Evolutionary conservation across 2,797 vertebrate genomes (phyloP).

Genomic region (Melanotaenia pygmaea): DNA sequence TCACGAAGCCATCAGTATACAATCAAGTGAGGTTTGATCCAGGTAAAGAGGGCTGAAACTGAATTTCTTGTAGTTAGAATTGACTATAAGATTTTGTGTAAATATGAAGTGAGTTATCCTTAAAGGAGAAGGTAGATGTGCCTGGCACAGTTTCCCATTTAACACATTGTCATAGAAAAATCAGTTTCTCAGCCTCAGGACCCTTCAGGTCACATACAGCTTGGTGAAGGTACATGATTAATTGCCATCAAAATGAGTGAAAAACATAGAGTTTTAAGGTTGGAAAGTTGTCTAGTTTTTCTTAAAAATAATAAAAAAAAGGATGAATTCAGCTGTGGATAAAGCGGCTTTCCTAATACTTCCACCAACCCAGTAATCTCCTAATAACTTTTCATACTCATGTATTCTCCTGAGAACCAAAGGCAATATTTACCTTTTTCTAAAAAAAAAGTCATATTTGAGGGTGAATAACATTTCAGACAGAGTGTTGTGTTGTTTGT

Average conservation of each 20-base stretch:
- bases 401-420: too few species aligned
- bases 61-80: background rate
- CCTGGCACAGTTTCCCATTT: background rate
- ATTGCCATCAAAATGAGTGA: too few species aligned
- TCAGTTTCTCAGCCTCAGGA: background rate
- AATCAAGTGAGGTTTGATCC: background rate
- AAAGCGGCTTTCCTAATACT: background rate
- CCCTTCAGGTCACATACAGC: too few species aligned
- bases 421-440: background rate
- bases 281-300: too few species aligned
- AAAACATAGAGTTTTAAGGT: too few species aligned
- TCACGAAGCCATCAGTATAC: background rate
- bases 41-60: background rate
- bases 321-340: too few species aligned
- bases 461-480: background rate
- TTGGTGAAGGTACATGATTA: too few species aligned
- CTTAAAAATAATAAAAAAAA: too few species aligned
- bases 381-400: background rate
- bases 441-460: background rate
- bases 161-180: background rate
- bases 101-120: background rate
- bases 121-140: background rate
- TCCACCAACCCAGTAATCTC: background rate
- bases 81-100: background rate
- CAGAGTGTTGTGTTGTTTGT: too few species aligned